phyloP scores from a whole-genome alignment of 2,888 invertebrate genomes.

The Alloscopus bannaensis region DNA sequence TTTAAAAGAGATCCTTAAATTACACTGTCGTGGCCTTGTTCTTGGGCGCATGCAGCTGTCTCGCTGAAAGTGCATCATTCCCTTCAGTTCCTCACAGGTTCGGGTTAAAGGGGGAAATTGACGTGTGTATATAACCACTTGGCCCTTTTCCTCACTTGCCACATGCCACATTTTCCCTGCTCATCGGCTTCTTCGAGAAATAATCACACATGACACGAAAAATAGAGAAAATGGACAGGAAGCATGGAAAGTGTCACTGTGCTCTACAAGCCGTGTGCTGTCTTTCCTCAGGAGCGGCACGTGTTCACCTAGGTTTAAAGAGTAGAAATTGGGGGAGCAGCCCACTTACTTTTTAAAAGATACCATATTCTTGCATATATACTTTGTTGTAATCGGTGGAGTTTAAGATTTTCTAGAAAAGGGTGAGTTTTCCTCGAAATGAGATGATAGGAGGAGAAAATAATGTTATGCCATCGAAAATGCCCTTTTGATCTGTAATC shows the following conservation, averaged over 20 bases:
- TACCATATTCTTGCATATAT: no score
- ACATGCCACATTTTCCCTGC: no score
- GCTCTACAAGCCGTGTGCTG: slow-evolving; percentile 38
- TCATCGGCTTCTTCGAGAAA: slow-evolving; percentile 30
- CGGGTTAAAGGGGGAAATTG: no score
- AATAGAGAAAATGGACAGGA: slow-evolving; percentile 38
- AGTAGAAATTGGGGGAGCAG: not conserved
- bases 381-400: not conserved
- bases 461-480: not conserved
- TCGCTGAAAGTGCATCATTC: not conserved
- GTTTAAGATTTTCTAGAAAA: slow-evolving; percentile 27
- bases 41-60: slow-evolving; percentile 33
- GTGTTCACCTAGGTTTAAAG: slow-evolving; percentile 22
- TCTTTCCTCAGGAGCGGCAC: slow-evolving; percentile 43
- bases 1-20: not conserved
- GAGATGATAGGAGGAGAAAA: not conserved
- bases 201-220: slow-evolving; percentile 11
- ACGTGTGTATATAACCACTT: no score
- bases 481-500: no score
- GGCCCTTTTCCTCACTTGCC: slow-evolving; percentile 36
- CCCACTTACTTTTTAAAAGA: no score
- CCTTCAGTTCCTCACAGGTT: not conserved
- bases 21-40: slow-evolving; percentile 28
- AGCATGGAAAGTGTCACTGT: slow-evolving; percentile 55
- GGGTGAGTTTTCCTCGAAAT: not conserved